These are phyloP conservation scores for Sialis lutaria DNA, from an alignment of 2,888 invertebrate species.

Conservation along the genomic window DNA sequence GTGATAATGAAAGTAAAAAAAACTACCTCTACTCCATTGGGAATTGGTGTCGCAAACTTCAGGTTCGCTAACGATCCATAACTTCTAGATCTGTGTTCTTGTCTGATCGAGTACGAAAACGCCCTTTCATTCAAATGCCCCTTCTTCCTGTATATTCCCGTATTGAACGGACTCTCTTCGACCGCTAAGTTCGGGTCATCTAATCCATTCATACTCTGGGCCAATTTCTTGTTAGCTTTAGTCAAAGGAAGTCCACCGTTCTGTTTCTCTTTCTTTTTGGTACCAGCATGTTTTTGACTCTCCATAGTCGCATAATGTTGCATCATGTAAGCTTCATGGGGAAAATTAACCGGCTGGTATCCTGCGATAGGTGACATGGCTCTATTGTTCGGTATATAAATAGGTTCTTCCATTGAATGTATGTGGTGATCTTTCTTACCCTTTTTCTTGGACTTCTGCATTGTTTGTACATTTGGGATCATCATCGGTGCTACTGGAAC, in stretches of 20 bases:
- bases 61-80: conserved; percentile 83
- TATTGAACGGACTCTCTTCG: conserved; percentile 45
- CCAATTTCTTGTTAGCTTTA: conserved; percentile 38
- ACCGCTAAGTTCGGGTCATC: conserved; percentile 28
- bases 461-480: conserved; percentile 29
- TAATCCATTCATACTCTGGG: conserved; percentile 48
- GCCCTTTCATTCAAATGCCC: conserved; percentile 86
- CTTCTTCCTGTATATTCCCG: conserved; percentile 78
- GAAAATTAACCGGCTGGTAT: conserved; percentile 36
- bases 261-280: conserved; percentile 39
- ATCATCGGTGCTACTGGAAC: conserved; percentile 25
- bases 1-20: conserved; percentile 10
- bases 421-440: conserved; percentile 29
- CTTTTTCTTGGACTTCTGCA: conserved; percentile 38
- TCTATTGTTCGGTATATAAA: conserved; percentile 37
- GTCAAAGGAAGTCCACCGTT: conserved; percentile 21
- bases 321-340: conserved; percentile 38
- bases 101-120: conserved; percentile 84
- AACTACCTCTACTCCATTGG: conserved; percentile 25
- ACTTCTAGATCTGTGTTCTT: conserved; percentile 82
- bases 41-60: conserved; percentile 63
- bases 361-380: conserved; percentile 38
- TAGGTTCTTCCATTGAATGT: conserved; percentile 35
- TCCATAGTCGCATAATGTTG: conserved; percentile 38
- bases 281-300: conserved; percentile 15